phyloP scores from a whole-genome alignment of 2,888 invertebrate species.

The Microplitis deprimator region DNA sequence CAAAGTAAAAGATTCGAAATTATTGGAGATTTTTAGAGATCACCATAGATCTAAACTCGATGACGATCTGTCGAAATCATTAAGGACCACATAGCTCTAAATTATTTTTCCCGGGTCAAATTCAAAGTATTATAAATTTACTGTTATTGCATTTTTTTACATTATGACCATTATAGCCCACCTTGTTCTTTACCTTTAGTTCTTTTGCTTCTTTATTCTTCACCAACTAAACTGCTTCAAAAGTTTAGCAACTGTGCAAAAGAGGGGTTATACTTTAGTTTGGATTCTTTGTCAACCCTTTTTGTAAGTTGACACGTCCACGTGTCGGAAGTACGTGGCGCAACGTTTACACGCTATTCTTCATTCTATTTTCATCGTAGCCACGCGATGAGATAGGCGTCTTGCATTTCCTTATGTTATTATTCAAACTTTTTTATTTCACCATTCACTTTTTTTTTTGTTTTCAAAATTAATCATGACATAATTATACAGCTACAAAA shows the following conservation, averaged over 20 bases:
- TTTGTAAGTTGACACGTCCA: conserved; percentile 39
- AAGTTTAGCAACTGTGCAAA: neutral
- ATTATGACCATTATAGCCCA: neutral
- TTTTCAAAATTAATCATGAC: neutral
- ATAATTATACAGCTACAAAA: neutral
- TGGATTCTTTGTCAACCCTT: conserved; percentile 33
- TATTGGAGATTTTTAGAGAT: too few relatives aligned
- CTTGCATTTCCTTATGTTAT: neutral
- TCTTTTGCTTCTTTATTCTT: neutral
- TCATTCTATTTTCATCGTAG: conserved; percentile 25
- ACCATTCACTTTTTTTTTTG: neutral
- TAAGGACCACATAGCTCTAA: too few relatives aligned
- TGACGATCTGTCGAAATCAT: too few relatives aligned
- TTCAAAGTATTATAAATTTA: neutral
- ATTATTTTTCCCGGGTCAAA: too few relatives aligned
- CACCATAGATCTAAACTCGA: too few relatives aligned
- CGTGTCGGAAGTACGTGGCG: conserved; percentile 33
- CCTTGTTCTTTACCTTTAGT: neutral
- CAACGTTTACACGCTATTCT: conserved; percentile 39
- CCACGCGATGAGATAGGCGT: conserved; percentile 4
- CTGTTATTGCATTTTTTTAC: neutral
- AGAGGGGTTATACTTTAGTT: neutral
- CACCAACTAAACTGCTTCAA: neutral
- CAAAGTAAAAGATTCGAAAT: too few relatives aligned
- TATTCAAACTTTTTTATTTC: neutral